phyloP scores from a whole-genome alignment of 2,113 vertebrate genomes.

The Tyrannus savana region DNA sequence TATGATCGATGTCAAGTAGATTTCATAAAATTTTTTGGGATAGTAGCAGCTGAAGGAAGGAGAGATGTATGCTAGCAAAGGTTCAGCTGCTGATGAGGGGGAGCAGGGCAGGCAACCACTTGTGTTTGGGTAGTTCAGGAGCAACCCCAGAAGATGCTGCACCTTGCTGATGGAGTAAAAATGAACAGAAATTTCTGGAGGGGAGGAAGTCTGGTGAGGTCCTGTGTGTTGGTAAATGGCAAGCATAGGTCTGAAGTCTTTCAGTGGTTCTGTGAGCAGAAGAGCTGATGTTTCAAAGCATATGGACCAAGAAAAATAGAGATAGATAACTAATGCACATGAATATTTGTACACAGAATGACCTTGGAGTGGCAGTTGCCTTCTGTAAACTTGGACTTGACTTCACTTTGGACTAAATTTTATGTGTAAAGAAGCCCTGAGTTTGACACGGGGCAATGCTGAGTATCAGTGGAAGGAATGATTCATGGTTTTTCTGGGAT shows the following conservation, averaged over 20 bases:
- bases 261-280: background rate
- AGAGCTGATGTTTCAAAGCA: background rate
- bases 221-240: background rate
- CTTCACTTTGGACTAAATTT: background rate
- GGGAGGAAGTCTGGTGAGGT: background rate
- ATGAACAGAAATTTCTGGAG: background rate
- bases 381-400: background rate
- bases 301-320: background rate
- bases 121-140: background rate
- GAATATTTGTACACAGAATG: background rate
- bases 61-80: background rate
- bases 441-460: background rate
- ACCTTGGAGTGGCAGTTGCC: background rate
- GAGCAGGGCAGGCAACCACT: background rate
- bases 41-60: background rate
- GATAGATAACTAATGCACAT: fast-evolving
- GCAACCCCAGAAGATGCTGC: background rate
- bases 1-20: background rate
- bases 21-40: background rate
- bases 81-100: background rate
- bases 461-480: background rate
- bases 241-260: background rate
- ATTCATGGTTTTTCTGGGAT: background rate
- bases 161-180: background rate
- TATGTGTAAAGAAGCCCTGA: background rate